Conservation (phyloP, 2,888 invertebrate species). For the Ophioninae sp. region DNA sequence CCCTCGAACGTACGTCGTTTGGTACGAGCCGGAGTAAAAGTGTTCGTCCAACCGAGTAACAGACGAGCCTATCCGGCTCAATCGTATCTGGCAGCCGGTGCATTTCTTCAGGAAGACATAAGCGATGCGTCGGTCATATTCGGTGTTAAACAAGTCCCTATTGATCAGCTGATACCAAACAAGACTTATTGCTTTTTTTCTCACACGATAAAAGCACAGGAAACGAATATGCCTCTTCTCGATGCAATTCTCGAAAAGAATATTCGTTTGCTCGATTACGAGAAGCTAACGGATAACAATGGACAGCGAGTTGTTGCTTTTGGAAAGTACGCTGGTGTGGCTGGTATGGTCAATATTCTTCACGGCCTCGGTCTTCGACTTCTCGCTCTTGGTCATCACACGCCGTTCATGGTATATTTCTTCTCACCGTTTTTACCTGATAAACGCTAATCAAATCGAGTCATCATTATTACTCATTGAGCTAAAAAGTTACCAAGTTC, state of each 20-base stretch:
- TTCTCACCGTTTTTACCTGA: background rate
- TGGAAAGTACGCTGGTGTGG: conserved; percentile 99
- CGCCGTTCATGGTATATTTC: conserved; percentile 95
- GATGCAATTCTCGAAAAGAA: conserved; percentile 98
- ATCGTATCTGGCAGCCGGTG: conserved; percentile 95
- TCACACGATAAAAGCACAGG: conserved; percentile 99
- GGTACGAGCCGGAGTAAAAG: conserved; percentile 93
- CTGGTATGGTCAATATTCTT: conserved; percentile 99
- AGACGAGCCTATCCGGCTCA: conserved; percentile 98
- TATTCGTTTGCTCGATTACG: conserved; percentile 98
- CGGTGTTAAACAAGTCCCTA: conserved; percentile 97
- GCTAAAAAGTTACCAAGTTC: background rate
- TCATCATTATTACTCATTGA: background rate
- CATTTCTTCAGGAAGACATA: conserved; percentile 96
- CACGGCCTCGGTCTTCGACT: conserved; percentile 97
- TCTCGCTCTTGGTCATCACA: conserved; percentile 98
- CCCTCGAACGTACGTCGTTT: conserved; percentile 95
- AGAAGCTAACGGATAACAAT: conserved; percentile 94
- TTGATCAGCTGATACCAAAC: conserved; percentile 95
- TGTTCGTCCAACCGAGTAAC: conserved; percentile 99
- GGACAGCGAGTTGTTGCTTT: conserved; percentile 98
- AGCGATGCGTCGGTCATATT: conserved; percentile 97
- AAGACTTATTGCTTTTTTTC: conserved; percentile 99
- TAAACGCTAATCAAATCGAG: too few relatives aligned
- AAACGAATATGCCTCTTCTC: conserved; percentile 97